phyloP scores from a whole-genome alignment of 2,113 vertebrate genomes.

The Otis tarda region DNA sequence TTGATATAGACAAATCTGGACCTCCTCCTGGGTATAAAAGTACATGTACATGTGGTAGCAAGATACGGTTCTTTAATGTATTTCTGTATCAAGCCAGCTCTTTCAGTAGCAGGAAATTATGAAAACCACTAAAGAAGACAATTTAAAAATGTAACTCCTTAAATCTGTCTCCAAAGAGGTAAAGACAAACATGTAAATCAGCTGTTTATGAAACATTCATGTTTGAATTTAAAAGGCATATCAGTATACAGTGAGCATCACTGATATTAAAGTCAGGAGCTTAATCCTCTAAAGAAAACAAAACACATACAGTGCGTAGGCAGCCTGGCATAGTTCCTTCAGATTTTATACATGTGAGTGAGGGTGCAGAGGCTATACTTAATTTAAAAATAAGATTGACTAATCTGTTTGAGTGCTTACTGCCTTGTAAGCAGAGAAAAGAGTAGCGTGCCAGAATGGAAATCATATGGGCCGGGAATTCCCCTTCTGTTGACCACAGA shows the following conservation, averaged over 20 bases:
- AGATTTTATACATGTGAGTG: slow-evolving; percentile 31
- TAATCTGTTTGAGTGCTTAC: slow-evolving; percentile 74
- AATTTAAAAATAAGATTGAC: slow-evolving; percentile 72
- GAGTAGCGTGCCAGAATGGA: slow-evolving; percentile 75
- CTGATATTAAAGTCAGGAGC: slow-evolving; percentile 49
- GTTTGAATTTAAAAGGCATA: slow-evolving; percentile 59
- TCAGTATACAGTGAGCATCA: slow-evolving; percentile 51
- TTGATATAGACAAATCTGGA: not conserved
- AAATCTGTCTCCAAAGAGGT: slow-evolving; percentile 59
- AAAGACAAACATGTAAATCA: slow-evolving; percentile 68
- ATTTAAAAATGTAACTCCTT: slow-evolving; percentile 52
- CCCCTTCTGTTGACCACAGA: slow-evolving; percentile 85
- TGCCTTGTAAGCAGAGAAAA: slow-evolving; percentile 69
- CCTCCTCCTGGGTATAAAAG: not conserved
- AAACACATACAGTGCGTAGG: slow-evolving; percentile 25
- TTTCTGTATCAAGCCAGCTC: not conserved
- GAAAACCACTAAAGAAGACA: slow-evolving; percentile 45
- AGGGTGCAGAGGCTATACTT: slow-evolving; percentile 40
- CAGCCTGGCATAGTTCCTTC: slow-evolving; percentile 46
- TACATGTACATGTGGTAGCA: not conserved
- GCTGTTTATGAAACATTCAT: slow-evolving; percentile 65
- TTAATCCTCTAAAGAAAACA: slow-evolving; percentile 56
- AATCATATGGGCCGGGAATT: slow-evolving; percentile 83
- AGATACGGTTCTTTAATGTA: not conserved
- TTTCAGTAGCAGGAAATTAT: slow-evolving; percentile 26